These are phyloP conservation scores for Chitala chitala DNA, from an alignment of 2,113 vertebrate genomes.

Conservation along the genomic window DNA sequence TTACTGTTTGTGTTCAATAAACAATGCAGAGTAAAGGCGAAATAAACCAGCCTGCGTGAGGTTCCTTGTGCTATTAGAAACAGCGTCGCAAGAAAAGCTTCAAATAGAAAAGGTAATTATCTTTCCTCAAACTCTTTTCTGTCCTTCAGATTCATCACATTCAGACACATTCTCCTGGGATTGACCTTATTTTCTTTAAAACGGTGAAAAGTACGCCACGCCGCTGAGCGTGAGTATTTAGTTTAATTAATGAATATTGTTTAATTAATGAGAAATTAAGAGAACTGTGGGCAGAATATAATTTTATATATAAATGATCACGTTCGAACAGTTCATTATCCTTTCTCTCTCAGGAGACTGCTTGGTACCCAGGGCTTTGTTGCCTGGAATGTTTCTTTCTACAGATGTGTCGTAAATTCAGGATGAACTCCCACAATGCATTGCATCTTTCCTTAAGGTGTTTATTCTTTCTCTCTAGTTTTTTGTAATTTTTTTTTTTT, in stretches of 20 bases:
- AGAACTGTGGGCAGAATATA: slow-evolving; percentile 81
- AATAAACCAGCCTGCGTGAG: too few relatives aligned
- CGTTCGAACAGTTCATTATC: slow-evolving; percentile 80
- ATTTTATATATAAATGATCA: slow-evolving; percentile 79
- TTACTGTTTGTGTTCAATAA: too few relatives aligned
- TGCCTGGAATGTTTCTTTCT: slow-evolving; percentile 16
- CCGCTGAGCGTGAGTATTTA: slow-evolving; percentile 79
- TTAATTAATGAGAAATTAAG: slow-evolving; percentile 85
- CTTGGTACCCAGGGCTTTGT: slow-evolving; percentile 10
- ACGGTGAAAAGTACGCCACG: slow-evolving; percentile 77
- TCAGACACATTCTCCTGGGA: slow-evolving; percentile 68
- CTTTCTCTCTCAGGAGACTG: slow-evolving; percentile 65
- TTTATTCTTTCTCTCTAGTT: neutral
- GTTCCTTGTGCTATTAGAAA: slow-evolving; percentile 46
- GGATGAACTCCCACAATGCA: slow-evolving; percentile 17
- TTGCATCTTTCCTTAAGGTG: neutral
- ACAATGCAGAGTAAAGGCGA: too few relatives aligned
- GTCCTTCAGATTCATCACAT: slow-evolving; percentile 77
- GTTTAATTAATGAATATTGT: slow-evolving; percentile 82
- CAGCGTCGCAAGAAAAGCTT: slow-evolving; percentile 64
- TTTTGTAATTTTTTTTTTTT: neutral
- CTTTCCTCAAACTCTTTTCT: slow-evolving; percentile 77
- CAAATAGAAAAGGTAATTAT: slow-evolving; percentile 82
- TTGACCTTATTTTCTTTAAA: slow-evolving; percentile 75
- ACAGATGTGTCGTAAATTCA: slow-evolving; percentile 12